Base-by-base conservation (phyloP, 2,113 vertebrate genomes). In the Isurus oxyrinchus region DNA sequence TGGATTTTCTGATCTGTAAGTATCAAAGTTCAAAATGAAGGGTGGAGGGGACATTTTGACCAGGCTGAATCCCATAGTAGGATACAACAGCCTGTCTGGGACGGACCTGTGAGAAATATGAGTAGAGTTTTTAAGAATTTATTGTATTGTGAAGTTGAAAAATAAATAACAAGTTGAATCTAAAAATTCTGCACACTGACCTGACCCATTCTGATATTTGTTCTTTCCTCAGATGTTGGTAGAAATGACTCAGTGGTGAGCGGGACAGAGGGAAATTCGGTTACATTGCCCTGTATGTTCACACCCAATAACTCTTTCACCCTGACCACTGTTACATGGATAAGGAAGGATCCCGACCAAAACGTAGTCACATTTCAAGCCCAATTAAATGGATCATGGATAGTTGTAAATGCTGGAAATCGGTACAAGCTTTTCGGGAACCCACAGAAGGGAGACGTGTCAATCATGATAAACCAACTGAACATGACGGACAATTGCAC, bases 261-360 rank as follows among this genome's bases (percentile, higher is more conserved):
- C 44, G 90, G 90, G 19, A 94, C 90, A 3, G 59, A 94, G 59
- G 90, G 90, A 63, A 59, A 5, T 66, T 94, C 90, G n/a, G 57
- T 25, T 7, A 94, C 59, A 19, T 40, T 94, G n/a, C 90, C 90
- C 57, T 94, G 90, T 66, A 19, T 40, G 35, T 94, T 94, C 90
- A 63, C 16, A 63, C 35, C 8, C 59, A 6, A 2, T 1, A 0
- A 7, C 5, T 0, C 0, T 1, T 0, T 6, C 57, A 23, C 5
- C 57, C 14, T 21, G 19, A 16, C 2, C 35, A 66, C 35, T n/a
- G 90, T 94, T n/a, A 44, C 57, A 1, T 94, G 90, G 90, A 66
- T 94, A 59, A 94, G 59, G 59, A 94, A 94, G 90, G n/a, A 63
- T 19, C 59, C 35, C 57, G 66, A 94, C 35, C 59, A 49, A n/a